Evolutionary conservation across 2,113 vertebrate genomes (phyloP), one percentile per base, ranked within the genome.

Genomic region (Myotis lucifugus): DNA sequence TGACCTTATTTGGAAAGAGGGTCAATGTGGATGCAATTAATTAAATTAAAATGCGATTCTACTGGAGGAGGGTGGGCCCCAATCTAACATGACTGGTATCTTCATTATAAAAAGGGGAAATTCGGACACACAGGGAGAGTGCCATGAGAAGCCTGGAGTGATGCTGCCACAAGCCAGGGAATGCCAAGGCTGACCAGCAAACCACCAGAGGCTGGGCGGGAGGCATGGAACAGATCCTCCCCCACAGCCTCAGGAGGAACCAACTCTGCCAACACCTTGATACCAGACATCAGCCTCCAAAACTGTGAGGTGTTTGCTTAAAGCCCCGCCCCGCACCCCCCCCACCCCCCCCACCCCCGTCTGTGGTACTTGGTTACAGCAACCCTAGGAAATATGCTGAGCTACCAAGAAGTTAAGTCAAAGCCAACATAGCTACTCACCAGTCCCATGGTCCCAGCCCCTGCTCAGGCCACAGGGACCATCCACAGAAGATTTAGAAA

Each of bases 41-140:
- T 56, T 23, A 50, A 19, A 6, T 40, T 40, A 67, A 29, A 78
- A 90, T 25, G n/a, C 21, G 48, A n/a, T 15, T 8, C 50, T 2
- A n/a, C 12, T 23, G 8, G n/a, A 70, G 18, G 6, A 27, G 69
- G n/a, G 8, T 21, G 9, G 70, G 9, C 40, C 56, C 54, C 46
- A 5, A 14, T 37, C 81, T 34, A 27, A 1, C 2, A 29, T 48
- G 48, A 59, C 37, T 0, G 0, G 8, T 7, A 8, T 5, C 18
- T 14, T 79, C 79, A 5, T 74, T 79, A 6, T 18, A 5, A 11
- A 78, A 29, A 27, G n/a, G 50, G 42, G 48, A 83, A 23, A 64
- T 61, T 12, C 18, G 9, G 23, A 66, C 69, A 72, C 52, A 40
- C 12, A 7, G 9, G 72, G 32, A 48, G 29, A 40, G 10, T 0